Conservation (phyloP, 2,888 invertebrate species). For the Phengaris alcon region DNA sequence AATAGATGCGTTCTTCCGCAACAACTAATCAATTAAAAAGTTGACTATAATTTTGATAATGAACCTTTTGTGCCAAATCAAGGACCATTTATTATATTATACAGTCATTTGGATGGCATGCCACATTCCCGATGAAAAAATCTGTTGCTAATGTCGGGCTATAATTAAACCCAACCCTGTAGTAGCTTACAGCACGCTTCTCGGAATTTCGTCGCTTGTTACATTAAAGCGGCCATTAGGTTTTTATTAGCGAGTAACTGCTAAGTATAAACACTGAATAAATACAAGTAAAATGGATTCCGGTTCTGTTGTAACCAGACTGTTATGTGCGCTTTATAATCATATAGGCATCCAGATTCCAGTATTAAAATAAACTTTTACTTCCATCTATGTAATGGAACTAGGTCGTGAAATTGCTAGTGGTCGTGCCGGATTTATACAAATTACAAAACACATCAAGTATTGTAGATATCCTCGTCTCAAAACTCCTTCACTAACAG, state of each 20-base stretch:
- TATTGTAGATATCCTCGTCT: no score
- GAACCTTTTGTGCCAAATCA: background rate
- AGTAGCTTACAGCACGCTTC: conserved; percentile 3
- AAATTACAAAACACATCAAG: no score
- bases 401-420: no score
- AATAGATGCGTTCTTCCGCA: no score
- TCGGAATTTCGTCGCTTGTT: conserved; percentile 20
- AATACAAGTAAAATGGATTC: background rate
- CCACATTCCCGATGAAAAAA: background rate
- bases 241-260: conserved; percentile 11
- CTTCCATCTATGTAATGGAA: background rate
- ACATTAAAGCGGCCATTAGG: conserved; percentile 12
- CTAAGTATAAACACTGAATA: conserved; percentile 16
- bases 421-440: no score
- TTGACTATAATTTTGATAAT: background rate
- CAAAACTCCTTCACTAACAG: no score
- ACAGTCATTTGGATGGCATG: conserved; percentile 6
- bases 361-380: background rate
- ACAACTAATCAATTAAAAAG: no score
- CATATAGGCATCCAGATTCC: background rate
- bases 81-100: conserved; percentile 14
- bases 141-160: conserved; percentile 10
- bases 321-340: no score
- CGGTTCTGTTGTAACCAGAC: background rate
- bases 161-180: conserved; percentile 18